Percentiles rank a stretch among this genome's conserved stretches.
Conservation (phyloP, 1,140 invertebrate species). For the Olivierus martensii region DNA sequence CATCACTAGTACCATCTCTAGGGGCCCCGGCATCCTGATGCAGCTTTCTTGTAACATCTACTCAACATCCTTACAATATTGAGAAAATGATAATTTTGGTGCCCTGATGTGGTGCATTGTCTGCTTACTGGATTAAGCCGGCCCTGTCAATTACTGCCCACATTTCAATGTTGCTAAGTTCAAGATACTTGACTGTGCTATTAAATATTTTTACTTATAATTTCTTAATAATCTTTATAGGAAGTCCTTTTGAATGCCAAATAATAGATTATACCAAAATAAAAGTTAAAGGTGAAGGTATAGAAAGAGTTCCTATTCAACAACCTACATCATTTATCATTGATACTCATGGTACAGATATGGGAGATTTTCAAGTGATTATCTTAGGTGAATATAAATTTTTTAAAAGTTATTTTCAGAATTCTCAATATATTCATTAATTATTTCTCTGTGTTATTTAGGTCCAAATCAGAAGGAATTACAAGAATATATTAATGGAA, state of each 20-base stretch:
- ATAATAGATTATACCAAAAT: conserved; percentile 59
- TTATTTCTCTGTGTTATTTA: background rate
- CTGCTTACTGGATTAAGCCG: too few relatives aligned
- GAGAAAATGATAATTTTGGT: too few relatives aligned
- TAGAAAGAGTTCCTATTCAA: conserved; percentile 86
- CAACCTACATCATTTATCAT: conserved; percentile 67
- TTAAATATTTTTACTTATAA: too few relatives aligned
- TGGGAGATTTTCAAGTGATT: conserved; percentile 54
- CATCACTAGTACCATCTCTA: too few relatives aligned
- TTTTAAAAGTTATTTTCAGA: background rate
- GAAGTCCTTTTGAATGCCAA: conserved; percentile 55
- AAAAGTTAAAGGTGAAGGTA: conserved; percentile 55
- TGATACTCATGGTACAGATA: conserved; percentile 50
- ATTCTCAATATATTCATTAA: too few relatives aligned
- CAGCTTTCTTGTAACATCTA: too few relatives aligned
- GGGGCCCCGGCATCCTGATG: too few relatives aligned
- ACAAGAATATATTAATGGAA: conserved; percentile 18
- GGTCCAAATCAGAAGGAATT: conserved; percentile 19
- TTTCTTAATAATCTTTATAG: conserved; percentile 21
- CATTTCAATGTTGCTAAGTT: too few relatives aligned
- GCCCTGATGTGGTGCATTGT: too few relatives aligned
- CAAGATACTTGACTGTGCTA: too few relatives aligned
- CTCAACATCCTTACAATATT: too few relatives aligned
- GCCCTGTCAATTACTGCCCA: too few relatives aligned
- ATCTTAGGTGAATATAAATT: conserved; percentile 25